Percentiles rank a stretch among this genome's conserved stretches.
Conservation (phyloP, 2,113 vertebrate genomes). For the Pelmatolapia mariae region DNA sequence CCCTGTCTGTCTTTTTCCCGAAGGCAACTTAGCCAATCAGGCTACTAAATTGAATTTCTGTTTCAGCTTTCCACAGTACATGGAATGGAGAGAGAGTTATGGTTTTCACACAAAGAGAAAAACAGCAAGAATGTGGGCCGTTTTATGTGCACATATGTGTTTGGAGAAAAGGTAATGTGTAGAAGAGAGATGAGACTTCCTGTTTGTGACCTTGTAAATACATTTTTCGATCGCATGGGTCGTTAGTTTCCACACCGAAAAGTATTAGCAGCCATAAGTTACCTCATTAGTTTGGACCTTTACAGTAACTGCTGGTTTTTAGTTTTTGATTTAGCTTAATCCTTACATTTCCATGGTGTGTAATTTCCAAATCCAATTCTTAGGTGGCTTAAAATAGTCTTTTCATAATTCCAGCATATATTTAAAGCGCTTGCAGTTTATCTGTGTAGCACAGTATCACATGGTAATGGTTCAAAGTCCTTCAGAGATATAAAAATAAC, state of each 20-base stretch:
- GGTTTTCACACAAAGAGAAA: background rate
- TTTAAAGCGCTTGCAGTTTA: background rate
- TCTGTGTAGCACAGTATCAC: background rate
- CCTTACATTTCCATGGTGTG: background rate
- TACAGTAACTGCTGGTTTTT: background rate
- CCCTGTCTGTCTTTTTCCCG: background rate
- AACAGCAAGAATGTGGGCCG: background rate
- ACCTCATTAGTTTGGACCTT: background rate
- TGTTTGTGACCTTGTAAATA: background rate
- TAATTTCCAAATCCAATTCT: background rate
- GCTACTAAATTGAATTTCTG: slow-evolving; percentile 34
- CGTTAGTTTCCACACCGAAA: background rate
- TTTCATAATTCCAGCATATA: background rate
- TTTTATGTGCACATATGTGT: background rate
- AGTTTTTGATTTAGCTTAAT: background rate
- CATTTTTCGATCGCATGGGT: background rate
- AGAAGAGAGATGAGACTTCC: background rate
- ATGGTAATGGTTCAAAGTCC: background rate
- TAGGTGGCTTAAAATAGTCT: background rate
- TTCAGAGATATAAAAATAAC: background rate
- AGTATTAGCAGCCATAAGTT: background rate
- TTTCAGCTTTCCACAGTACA: slow-evolving; percentile 20
- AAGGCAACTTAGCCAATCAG: slow-evolving; percentile 39
- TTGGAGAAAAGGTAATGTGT: background rate
- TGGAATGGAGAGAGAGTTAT: slow-evolving; percentile 14